Base-by-base conservation (phyloP, 1,140 invertebrate species). In the Venturia canescens region DNA sequence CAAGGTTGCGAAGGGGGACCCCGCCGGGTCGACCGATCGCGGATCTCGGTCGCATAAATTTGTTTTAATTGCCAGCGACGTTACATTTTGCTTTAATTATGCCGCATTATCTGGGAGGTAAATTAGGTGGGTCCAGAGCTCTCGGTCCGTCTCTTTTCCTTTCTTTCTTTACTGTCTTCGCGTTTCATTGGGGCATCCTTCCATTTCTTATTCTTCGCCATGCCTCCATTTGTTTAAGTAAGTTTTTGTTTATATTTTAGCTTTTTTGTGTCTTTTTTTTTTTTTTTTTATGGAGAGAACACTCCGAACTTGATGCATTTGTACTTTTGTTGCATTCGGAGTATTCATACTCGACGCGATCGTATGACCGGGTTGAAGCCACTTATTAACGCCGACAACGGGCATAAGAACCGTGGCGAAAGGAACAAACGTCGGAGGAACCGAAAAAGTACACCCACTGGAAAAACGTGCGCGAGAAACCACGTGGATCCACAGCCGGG, bases 41-140 rank as follows among this genome's bases (percentile, higher is more conserved):
- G 90, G 89, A 91, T 92, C 91, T 92, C 87, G 90, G 90, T 91
- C 91, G 91, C 91, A 92, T 92, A 92, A 92, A 92, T 92, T 92
- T 91, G 90, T 92, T 92, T 92, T 92, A 92, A 92, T 92, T 92
- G 91, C 91, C 91, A 92, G 90, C 90, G 91, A 92, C 91, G 90
- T 91, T 92, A 91, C 90, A 92, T 91, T 92, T 92, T 92, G 90
- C 91, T 92, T 91, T 91, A 92, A 92, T 92, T 92, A 91, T 91
- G 90, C 91, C 90, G 90, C 90, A 92, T 92, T 92, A 92, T 91
- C 91, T 91, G 91, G 91, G 91, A 91, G 91, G 91, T 92, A 92
- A 92, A 92, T 92, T 92, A 92, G 91, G 91, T 92, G 87, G 91
- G 90, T 89, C 90, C 90, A 87, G n/a, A n/a, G 88, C 88, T 89